These are phyloP conservation scores for Dasypogon diadema DNA, from an alignment of 2,888 invertebrate species.

Conservation along the genomic window DNA sequence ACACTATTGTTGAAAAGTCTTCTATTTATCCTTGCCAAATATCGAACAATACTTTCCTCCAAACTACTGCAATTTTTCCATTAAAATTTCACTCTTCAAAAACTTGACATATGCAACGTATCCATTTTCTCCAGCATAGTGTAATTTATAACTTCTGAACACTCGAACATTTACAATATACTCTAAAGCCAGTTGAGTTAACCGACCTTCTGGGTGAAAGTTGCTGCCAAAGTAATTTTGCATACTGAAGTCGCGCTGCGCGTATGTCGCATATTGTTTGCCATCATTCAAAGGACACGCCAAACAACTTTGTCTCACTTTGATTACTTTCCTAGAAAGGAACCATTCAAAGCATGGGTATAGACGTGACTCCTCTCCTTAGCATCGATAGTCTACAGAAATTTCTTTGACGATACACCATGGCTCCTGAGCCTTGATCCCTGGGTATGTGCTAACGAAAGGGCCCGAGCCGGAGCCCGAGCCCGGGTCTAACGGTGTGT, in stretches of 20 bases:
- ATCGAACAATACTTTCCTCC: no score
- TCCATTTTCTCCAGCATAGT: constrained; percentile 8
- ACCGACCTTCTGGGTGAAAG: constrained; percentile 13
- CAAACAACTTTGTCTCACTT: constrained; percentile 48
- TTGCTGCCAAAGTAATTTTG: constrained; percentile 39
- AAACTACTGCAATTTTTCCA: no score
- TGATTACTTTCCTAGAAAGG: constrained; percentile 32
- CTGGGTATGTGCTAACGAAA: constrained; percentile 42
- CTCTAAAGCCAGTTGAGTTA: constrained; percentile 1
- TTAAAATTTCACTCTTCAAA: constrained; percentile 21
- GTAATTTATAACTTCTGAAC: constrained; percentile 30
- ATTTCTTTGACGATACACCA: constrained; percentile 28
- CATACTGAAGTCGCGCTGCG: constrained; percentile 16
- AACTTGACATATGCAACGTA: constrained; percentile 11
- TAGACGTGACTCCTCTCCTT: constrained; percentile 30
- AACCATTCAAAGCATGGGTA: constrained; percentile 11
- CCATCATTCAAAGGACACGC: constrained; percentile 46
- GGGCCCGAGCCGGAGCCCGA: no score
- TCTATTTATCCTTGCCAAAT: no score
- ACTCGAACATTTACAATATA: constrained; percentile 14
- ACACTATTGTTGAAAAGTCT: no score
- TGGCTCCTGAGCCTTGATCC: constrained; percentile 38
- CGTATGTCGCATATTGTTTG: constrained; percentile 50
- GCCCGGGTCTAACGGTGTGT: constrained; percentile 32
- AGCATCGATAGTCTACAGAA: constrained; percentile 38